Evolutionary conservation across 1,140 invertebrate species (phyloP), one percentile per base, ranked within the genome.

Genomic region (Aphelinus atriplicis): DNA sequence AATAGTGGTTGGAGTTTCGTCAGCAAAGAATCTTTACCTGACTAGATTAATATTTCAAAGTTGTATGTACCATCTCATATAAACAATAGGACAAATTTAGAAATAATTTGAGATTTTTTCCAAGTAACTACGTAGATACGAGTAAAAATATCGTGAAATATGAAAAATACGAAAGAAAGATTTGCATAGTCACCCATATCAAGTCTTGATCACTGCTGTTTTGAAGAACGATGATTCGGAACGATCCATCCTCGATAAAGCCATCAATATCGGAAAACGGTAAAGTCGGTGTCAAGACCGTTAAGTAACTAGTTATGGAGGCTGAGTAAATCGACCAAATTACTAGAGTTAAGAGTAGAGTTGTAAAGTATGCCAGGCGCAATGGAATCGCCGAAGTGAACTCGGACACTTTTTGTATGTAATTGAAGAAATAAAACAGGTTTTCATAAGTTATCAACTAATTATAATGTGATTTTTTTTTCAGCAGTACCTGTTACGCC

Each of bases 301-400:
- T 80, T 5, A 85, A 57, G 5, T 67, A 82, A 45, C 82, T 84
- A 45, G 80, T 81, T 45, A 84, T 71, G n/a, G 75, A 71, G 1
- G 78, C 80, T 51, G 79, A 80, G 69, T 79, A 81, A 43, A 75
- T 64, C 0, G 76, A 64, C 45, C 67, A 75, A 42, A 76, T 63
- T 43, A 81, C 48, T 6, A 78, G 7, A 4, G 78, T 71, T 3
- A 75, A 7, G 26, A 76, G 47, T 7, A 77, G 68, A 10, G 72
- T 73, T 10, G 72, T 75, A 53, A 79, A 70, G 51, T 76, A 76
- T 10, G 60, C 61, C 42, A 77, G 64, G 55, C 71, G 71, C 62
- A 78, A 53, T n/a, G 72, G 47, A 42, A 51, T 64, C 53, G 6
- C 7, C 7, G 42, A 10, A 3, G 73, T 78, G 57, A 64, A 73